A percentile compares a stretch with the other conserved stretches of the same genome.
Evolutionary conservation across 2,113 vertebrate species (phyloP).

Genomic region (Bostrychus sinensis): DNA sequence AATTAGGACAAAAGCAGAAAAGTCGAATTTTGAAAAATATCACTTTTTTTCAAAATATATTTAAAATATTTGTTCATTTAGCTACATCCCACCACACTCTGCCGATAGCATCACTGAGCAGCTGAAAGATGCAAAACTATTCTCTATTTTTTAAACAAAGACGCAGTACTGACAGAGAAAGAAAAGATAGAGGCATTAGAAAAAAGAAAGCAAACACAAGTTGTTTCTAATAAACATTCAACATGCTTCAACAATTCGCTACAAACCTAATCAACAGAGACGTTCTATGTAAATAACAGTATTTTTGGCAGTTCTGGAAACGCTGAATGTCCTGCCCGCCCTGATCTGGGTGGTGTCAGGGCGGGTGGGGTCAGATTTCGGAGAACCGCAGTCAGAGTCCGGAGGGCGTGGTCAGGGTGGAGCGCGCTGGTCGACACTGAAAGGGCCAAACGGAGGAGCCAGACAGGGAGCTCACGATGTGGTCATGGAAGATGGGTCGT

Average conservation of each 20-base stretch:
- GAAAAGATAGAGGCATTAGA: constrained; percentile 43
- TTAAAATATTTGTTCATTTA: constrained; percentile 57
- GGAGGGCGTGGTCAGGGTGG: constrained; percentile 67
- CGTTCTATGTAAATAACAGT: constrained; percentile 42
- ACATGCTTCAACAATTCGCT: constrained; percentile 79
- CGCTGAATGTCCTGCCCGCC: constrained; percentile 39
- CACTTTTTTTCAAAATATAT: constrained; percentile 40
- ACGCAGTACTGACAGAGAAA: constrained; percentile 74
- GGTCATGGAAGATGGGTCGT: constrained; percentile 82
- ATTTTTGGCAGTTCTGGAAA: constrained; percentile 62
- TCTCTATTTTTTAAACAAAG: constrained; percentile 66
- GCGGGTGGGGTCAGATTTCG: constrained; percentile 51
- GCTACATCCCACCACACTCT: constrained; percentile 76
- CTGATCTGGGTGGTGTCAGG: constrained; percentile 30
- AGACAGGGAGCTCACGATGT: constrained; percentile 79
- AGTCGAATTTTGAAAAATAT: constrained; percentile 40
- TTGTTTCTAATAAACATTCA: constrained; percentile 77
- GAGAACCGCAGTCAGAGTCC: constrained; percentile 74
- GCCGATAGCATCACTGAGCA: constrained; percentile 77
- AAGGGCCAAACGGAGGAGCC: constrained; percentile 72
- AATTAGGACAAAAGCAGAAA: constrained; percentile 65
- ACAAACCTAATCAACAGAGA: constrained; percentile 74
- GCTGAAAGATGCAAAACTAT: constrained; percentile 66
- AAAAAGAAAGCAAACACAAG: constrained; percentile 65
- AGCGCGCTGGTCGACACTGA: constrained; percentile 63